A percentile compares a stretch with the other conserved stretches of the same genome.
phyloP scores from a whole-genome alignment of 2,797 vertebrate genomes.

The Prunella strophiata region DNA sequence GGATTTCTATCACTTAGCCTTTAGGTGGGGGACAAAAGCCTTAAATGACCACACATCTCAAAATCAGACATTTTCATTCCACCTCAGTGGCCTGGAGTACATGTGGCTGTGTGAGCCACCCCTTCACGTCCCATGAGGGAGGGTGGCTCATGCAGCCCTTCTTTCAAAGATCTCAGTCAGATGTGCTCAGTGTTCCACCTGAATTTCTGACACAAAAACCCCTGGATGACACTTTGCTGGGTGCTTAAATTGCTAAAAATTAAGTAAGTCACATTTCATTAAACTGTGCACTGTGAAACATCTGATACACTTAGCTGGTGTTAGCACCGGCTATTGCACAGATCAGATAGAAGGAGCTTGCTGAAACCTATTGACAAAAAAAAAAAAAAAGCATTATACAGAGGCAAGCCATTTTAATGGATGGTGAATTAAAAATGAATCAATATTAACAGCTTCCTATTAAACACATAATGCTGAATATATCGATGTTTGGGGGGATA shows the following conservation, averaged over 20 bases:
- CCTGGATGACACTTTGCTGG: neutral
- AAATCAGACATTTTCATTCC: neutral
- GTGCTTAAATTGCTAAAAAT: constrained; percentile 24
- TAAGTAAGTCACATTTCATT: constrained; percentile 10
- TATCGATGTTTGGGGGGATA: fast-evolving
- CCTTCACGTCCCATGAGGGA: neutral
- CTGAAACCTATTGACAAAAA: neutral
- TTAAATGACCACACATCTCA: neutral
- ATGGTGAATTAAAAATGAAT: neutral
- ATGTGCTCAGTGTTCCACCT: neutral
- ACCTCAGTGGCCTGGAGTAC: fast-evolving
- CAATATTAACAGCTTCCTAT: neutral
- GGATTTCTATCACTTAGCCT: neutral
- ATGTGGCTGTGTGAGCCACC: fast-evolving
- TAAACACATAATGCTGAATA: neutral
- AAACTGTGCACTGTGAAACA: neutral
- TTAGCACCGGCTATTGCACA: neutral
- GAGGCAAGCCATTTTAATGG: neutral
- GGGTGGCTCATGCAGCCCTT: neutral
- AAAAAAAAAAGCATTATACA: neutral
- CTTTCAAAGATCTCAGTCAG: neutral
- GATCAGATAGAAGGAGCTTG: neutral
- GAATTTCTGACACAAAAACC: neutral
- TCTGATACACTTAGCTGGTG: neutral
- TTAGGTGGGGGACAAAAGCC: neutral